Conservation (phyloP, 1,140 invertebrate species). For the Drosophila santomea region DNA sequence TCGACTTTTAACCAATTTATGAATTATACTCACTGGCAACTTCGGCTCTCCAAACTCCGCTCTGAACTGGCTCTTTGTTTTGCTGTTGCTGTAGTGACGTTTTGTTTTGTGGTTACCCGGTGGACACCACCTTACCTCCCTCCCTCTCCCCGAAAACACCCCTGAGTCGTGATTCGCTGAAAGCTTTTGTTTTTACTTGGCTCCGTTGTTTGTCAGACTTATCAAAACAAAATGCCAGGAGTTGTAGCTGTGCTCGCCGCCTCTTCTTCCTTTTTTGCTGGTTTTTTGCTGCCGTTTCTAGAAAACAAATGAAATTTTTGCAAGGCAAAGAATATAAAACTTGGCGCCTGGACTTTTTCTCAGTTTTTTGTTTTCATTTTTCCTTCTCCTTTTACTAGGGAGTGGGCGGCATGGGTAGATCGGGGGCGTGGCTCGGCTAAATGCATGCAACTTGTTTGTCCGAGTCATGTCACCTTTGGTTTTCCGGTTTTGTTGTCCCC, state of each 20-base stretch:
- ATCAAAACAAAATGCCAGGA: conserved; percentile 76
- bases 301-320: conserved; percentile 70
- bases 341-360: conserved; percentile 49
- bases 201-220: conserved; percentile 72
- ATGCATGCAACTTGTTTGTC: conserved; percentile 62
- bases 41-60: conserved; percentile 12
- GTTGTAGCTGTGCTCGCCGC: conserved; percentile 35
- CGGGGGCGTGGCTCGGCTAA: conserved; percentile 16
- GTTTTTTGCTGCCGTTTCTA: conserved; percentile 59
- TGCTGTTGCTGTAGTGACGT: conserved; percentile 63
- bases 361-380: neutral
- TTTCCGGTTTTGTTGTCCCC: conserved; percentile 41
- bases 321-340: conserved; percentile 49
- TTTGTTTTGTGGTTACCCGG: conserved; percentile 70
- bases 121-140: conserved; percentile 24
- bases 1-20: conserved; percentile 14
- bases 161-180: conserved; percentile 59
- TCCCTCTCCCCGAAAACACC: neutral
- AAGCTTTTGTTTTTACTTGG: conserved; percentile 73
- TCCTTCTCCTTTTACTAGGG: neutral
- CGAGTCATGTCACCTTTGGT: conserved; percentile 44
- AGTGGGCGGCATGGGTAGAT: neutral
- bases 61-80: conserved; percentile 16
- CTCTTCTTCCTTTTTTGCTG: conserved; percentile 43
- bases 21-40: conserved; percentile 17